These are phyloP conservation scores for Nothocercus julius DNA, from an alignment of 2,113 vertebrate genomes.

Conservation along the genomic window DNA sequence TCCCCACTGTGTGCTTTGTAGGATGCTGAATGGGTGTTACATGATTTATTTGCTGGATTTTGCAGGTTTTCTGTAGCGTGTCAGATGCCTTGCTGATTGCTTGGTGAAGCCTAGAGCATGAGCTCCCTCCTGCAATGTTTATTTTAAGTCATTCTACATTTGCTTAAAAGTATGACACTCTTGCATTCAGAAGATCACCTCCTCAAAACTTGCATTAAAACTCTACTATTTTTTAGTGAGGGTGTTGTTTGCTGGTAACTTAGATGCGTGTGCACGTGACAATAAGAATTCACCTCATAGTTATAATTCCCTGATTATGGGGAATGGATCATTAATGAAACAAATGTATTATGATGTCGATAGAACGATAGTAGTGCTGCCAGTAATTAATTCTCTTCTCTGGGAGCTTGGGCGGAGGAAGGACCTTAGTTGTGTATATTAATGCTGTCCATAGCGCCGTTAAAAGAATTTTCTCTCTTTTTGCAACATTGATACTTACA, in stretches of 20 bases:
- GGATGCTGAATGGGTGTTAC: slow-evolving; percentile 60
- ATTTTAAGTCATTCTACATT: slow-evolving; percentile 46
- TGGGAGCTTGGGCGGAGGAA: neutral
- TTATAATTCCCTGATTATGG: neutral
- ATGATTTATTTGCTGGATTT: slow-evolving; percentile 61
- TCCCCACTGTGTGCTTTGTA: slow-evolving; percentile 37
- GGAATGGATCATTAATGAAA: neutral
- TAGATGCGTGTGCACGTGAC: neutral
- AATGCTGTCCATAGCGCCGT: neutral
- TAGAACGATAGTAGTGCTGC: neutral
- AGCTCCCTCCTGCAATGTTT: slow-evolving; percentile 65
- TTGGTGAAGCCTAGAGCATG: slow-evolving; percentile 50
- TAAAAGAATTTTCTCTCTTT: neutral
- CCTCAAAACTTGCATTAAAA: neutral
- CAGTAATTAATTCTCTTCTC: neutral
- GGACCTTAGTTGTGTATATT: neutral
- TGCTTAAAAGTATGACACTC: slow-evolving; percentile 28
- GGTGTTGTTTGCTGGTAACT: neutral
- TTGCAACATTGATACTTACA: neutral
- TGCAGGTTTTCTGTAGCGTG: slow-evolving; percentile 55
- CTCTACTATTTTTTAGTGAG: neutral
- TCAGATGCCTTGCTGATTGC: slow-evolving; percentile 62
- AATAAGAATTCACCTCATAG: neutral
- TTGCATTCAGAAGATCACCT: slow-evolving; percentile 1
- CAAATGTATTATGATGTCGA: neutral